phyloP scores from a whole-genome alignment of 2,113 vertebrate species.

The Phoenicopterus ruber region DNA sequence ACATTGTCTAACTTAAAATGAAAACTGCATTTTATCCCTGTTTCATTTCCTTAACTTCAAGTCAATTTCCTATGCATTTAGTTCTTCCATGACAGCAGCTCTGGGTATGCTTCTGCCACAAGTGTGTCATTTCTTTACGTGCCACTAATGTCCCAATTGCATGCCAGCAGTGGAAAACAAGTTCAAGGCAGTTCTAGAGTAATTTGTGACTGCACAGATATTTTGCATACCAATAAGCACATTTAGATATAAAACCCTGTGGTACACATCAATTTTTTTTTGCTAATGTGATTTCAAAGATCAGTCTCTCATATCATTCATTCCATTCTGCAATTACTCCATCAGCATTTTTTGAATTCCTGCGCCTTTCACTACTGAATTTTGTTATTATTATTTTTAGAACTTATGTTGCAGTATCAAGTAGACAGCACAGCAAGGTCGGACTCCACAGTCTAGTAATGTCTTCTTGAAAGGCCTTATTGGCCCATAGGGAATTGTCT shows the following conservation, averaged over 20 bases:
- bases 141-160: not conserved
- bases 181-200: not conserved
- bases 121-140: not conserved
- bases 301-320: not conserved
- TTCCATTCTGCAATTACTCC: not conserved
- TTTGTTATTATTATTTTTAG: not conserved
- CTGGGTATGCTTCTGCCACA: not conserved
- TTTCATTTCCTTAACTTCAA: constrained; percentile 37
- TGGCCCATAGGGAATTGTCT: not conserved
- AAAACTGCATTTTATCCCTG: not conserved
- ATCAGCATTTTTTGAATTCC: not conserved
- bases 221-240: not conserved
- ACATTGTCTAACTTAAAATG: constrained; percentile 16
- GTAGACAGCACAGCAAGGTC: not conserved
- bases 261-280: not conserved
- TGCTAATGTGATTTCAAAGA: not conserved
- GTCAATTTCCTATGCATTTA: constrained; percentile 16
- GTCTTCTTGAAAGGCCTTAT: not conserved
- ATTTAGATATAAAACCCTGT: not conserved
- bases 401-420: not conserved
- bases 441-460: not conserved
- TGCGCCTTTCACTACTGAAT: not conserved
- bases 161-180: not conserved
- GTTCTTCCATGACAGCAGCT: not conserved
- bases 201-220: not conserved